phyloP scores from a whole-genome alignment of 2,113 vertebrate genomes.

The Tachysurus vachellii region DNA sequence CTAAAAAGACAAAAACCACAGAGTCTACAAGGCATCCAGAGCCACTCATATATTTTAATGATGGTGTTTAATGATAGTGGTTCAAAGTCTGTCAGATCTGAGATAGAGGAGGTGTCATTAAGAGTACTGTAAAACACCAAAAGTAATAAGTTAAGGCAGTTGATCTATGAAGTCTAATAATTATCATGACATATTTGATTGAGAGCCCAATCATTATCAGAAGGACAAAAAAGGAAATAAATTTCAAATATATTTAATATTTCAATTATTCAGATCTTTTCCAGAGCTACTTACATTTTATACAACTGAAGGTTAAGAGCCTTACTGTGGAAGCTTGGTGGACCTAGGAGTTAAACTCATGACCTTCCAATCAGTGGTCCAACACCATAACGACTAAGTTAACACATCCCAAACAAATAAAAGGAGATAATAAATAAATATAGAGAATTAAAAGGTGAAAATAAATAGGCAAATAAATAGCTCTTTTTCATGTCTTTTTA shows the following conservation, averaged over 20 bases:
- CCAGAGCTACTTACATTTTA: too few species aligned
- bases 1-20: neutral
- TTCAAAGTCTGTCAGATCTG: neutral
- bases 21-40: neutral
- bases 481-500: neutral
- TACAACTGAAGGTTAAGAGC: too few species aligned
- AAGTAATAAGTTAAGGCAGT: neutral
- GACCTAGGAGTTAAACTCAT: too few species aligned
- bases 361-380: too few species aligned
- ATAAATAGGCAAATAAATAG: neutral
- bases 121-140: neutral
- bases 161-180: constrained; percentile 1
- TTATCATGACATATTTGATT: constrained; percentile 1
- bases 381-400: too few species aligned
- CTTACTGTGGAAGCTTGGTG: too few species aligned
- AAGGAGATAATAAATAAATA: neutral
- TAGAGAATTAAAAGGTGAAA: neutral
- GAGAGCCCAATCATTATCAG: neutral
- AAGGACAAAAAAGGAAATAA: neutral
- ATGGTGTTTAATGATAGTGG: neutral
- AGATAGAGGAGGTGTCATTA: neutral
- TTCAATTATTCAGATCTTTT: neutral
- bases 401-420: too few species aligned
- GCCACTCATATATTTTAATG: neutral
- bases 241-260: neutral